phyloP scores from a whole-genome alignment of 2,797 vertebrate genomes.

The Gambelia wislizenii region DNA sequence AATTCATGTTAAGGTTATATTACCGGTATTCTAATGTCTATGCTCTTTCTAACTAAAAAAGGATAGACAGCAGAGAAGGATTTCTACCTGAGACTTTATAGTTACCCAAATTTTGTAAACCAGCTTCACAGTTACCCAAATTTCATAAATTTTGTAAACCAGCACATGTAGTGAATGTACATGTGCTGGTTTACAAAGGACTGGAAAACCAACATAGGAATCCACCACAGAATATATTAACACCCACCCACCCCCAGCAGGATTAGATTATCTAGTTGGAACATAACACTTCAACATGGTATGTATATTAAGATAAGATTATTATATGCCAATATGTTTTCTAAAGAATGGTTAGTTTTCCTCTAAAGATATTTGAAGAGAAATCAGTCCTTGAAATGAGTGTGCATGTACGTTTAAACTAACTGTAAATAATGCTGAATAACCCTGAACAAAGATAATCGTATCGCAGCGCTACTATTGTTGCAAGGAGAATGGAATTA shows the following conservation, averaged over 20 bases:
- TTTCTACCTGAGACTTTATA: background rate
- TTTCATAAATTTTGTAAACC: no score
- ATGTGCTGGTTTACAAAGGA: background rate
- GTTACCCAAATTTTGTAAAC: no score
- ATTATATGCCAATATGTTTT: background rate
- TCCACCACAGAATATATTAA: background rate
- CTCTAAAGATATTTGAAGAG: background rate
- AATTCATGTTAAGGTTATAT: background rate
- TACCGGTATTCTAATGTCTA: background rate
- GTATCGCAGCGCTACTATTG: background rate
- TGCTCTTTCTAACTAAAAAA: background rate
- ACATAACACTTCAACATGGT: background rate
- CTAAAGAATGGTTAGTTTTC: background rate
- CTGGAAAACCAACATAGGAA: background rate
- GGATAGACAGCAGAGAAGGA: no score
- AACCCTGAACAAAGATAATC: conserved; percentile 39
- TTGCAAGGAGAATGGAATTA: background rate
- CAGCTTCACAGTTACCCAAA: no score
- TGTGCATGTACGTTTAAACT: background rate
- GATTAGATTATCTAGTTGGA: background rate
- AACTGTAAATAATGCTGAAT: conserved; percentile 51
- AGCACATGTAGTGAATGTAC: background rate
- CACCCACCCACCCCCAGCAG: background rate
- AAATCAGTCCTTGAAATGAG: background rate
- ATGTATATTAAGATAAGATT: background rate